Evolutionary conservation across 2,797 vertebrate species (phyloP), one percentile per base, ranked within the genome.

Genomic region (Emydoidea blandingii): DNA sequence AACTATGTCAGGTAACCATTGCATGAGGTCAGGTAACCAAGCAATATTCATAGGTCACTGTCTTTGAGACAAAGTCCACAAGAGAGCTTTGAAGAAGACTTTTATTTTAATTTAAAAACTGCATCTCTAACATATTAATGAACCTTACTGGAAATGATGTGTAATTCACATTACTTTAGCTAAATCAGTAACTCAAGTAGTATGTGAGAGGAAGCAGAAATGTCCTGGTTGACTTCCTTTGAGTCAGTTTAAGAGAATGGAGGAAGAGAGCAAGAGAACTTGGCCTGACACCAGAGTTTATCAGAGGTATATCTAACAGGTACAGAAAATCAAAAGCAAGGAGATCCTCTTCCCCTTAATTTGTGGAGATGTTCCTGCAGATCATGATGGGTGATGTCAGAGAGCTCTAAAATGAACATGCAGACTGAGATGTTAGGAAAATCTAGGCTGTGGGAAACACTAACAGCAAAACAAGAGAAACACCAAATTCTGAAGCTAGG

Each of bases 41-140:
- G 80, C 29, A 89, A 86, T 95, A 95, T 93, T 92, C 81, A 84
- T 87, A 94, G 19, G 88, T 94, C 82, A 81, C 7, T 56, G 79
- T 19, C 50, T 96, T 92, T 93, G 85, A 95, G 41, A 9, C 4
- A 27, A 94, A 93, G 80, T 88, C 87, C 85, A 34, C 68, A 94
- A 79, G 76, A 94, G 6, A 84, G 41, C 56, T 94, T 89, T 79
- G 85, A 90, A 88, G 76, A 88, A 29, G 4, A 27, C 12, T 92
- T 9, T 83, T 76, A 83, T 49, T 52, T 81, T 65, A 47, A 53
- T 92, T 95, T 95, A 89, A 57, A 89, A 81, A 25, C 72, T 86
- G 12, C 76, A 79, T 83, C 59, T 65, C 78, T 91, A 96, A 86
- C 47, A 53, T 87, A 91, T 89, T 91, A 84, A 92, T 88, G 78